Evolutionary conservation across 2,797 vertebrate genomes (phyloP).

Genomic region (Erethizon dorsatum): DNA sequence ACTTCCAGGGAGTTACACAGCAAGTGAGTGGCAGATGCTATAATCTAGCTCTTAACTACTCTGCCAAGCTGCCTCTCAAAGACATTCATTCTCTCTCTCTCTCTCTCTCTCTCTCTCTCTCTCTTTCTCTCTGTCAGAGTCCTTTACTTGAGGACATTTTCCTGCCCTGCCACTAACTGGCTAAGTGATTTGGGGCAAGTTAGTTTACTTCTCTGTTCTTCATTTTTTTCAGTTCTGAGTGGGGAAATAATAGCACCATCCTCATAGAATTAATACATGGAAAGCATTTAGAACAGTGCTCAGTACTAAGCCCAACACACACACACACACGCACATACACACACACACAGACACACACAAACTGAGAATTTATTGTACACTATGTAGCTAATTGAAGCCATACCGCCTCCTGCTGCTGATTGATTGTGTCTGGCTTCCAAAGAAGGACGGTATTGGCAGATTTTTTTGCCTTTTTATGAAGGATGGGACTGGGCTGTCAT

Average conservation of each 20-base stretch:
- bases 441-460: slow-evolving; percentile 75
- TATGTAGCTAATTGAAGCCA: slow-evolving; percentile 83
- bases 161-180: background rate
- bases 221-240: slow-evolving; percentile 2
- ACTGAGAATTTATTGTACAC: slow-evolving; percentile 76
- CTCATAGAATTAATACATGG: slow-evolving; percentile 21
- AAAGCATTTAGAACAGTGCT: slow-evolving; percentile 11
- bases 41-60: background rate
- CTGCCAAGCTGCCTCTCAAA: background rate
- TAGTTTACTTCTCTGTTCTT: slow-evolving; percentile 7
- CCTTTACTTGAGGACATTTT: background rate
- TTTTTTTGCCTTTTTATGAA: slow-evolving; percentile 79
- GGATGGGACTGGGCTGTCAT: slow-evolving; percentile 81
- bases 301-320: background rate
- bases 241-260: background rate
- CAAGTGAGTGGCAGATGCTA: background rate
- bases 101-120: background rate
- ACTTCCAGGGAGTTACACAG: background rate
- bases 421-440: slow-evolving; percentile 81
- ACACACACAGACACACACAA: background rate
- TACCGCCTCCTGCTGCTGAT: slow-evolving; percentile 83
- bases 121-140: background rate
- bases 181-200: background rate
- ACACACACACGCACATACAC: background rate
- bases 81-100: background rate